These are phyloP conservation scores for Nycteola revayana DNA, from an alignment of 2,888 invertebrate genomes.

Conservation along the genomic window DNA sequence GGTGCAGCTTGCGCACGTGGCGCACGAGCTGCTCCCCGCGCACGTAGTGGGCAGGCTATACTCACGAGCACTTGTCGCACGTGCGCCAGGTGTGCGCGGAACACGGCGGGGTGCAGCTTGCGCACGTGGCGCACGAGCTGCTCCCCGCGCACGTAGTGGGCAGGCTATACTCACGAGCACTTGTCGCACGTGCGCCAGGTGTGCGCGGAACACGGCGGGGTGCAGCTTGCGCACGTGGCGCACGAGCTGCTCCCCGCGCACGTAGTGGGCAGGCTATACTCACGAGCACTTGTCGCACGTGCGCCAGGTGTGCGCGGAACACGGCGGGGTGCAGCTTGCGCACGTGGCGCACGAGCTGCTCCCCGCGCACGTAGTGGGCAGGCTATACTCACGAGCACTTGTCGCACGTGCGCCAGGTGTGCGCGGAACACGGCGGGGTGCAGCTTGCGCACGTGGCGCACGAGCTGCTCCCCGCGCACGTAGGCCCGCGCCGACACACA, in stretches of 20 bases:
- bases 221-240: slow-evolving; percentile 89
- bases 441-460: slow-evolving; percentile 88
- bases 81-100: slow-evolving; percentile 69
- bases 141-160: slow-evolving; percentile 88
- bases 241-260: slow-evolving; percentile 88
- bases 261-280: slow-evolving; percentile 84
- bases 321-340: slow-evolving; percentile 86
- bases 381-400: slow-evolving; percentile 56
- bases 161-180: slow-evolving; percentile 66
- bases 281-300: slow-evolving; percentile 54
- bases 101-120: slow-evolving; percentile 84
- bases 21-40: slow-evolving; percentile 89
- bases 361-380: slow-evolving; percentile 85
- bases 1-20: slow-evolving; percentile 88
- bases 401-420: slow-evolving; percentile 62
- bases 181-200: slow-evolving; percentile 59
- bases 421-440: slow-evolving; percentile 84
- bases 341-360: slow-evolving; percentile 90
- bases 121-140: slow-evolving; percentile 90
- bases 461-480: slow-evolving; percentile 89
- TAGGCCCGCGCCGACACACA: slow-evolving; percentile 86
- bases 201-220: slow-evolving; percentile 81
- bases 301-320: slow-evolving; percentile 69
- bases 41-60: slow-evolving; percentile 85
- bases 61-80: slow-evolving; percentile 50